Evolutionary conservation across 64 coral and sea anemone species (phyloP), one percentile per base, ranked within the genome.

Genomic region (Acropora yongei): DNA sequence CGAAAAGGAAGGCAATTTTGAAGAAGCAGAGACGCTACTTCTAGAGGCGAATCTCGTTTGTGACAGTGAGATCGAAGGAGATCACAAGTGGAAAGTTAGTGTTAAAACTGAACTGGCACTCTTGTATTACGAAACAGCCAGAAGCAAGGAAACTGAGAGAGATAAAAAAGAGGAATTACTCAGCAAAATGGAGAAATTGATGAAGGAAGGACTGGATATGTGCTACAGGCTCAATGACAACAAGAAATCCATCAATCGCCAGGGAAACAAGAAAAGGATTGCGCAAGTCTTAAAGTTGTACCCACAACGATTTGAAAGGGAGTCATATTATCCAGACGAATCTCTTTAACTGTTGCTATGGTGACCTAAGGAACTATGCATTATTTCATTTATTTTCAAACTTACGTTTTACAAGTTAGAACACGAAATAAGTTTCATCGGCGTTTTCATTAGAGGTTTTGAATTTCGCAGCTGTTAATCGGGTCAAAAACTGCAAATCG

Each of bases 81-180:
- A 90, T 46, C 78, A 82, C 19, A 81, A 14, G n/a, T 90, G 80
- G 47, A 90, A 82, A 41, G 66, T 79, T 20, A 73, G 8, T 78
- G 51, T 90, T 8, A 79, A 90, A 3, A 57, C 48, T n/a, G 46
- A 57, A 63, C 43, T 74, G 41, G 89, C 78, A 19, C 2, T 81
- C 3, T 14, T 90, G 17, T 18, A 82, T 53, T 11, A 82, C 10
- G 9, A 72, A 9, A 41, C 60, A 8, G 86, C 8, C 13, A 16
- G 58, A 1, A 51, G 2, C 5, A 10, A 47, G 47, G 11, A 44
- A 44, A 78, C 47, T 7, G 69, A 48, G 20, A 2, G 1, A 69
- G 1, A 18, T 12, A 41, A 19, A 17, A 41, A 47, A 86, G 7
- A 72, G 44, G 87, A n/a, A 81, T 30, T 19, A 14, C n/a, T 49